phyloP scores from a whole-genome alignment of 1,140 invertebrate species.

The Andricus grossulariae region DNA sequence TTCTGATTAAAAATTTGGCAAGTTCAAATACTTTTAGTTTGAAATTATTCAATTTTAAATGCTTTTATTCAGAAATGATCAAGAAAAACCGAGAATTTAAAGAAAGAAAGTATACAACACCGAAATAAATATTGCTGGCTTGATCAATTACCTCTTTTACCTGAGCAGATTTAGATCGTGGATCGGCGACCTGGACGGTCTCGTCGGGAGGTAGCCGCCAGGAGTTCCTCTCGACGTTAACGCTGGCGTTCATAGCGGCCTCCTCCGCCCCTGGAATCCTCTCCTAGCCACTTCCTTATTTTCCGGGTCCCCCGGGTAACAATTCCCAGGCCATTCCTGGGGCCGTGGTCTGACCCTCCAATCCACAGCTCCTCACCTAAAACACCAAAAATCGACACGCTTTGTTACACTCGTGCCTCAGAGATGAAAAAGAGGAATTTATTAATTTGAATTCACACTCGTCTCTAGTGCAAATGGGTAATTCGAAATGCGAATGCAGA shows the following conservation, averaged over 20 bases:
- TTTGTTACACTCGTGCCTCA: not conserved
- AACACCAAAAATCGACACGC: constrained; percentile 39
- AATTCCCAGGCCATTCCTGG: constrained; percentile 69
- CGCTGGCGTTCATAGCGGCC: constrained; percentile 87
- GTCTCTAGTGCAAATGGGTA: constrained; percentile 15
- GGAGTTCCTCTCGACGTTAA: constrained; percentile 87
- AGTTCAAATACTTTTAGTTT: no score
- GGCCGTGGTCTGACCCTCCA: constrained; percentile 62
- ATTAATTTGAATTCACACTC: not conserved
- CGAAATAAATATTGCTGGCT: constrained; percentile 40
- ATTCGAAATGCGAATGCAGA: constrained; percentile 37
- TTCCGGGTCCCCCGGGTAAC: constrained; percentile 66
- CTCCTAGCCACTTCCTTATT: constrained; percentile 59
- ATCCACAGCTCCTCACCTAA: constrained; percentile 65
- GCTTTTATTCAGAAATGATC: not conserved
- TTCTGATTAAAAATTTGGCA: no score
- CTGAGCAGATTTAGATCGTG: constrained; percentile 86
- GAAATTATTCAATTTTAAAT: no score
- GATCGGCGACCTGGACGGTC: constrained; percentile 90
- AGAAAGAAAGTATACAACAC: constrained; percentile 44
- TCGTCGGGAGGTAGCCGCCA: constrained; percentile 92
- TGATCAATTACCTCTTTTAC: constrained; percentile 67
- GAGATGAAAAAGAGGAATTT: not conserved
- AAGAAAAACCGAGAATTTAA: not conserved
- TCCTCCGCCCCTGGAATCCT: constrained; percentile 55